Evolutionary conservation across 2,888 invertebrate genomes (phyloP), one percentile per base, ranked within the genome.

Genomic region (Melangyna quadrimaculata): DNA sequence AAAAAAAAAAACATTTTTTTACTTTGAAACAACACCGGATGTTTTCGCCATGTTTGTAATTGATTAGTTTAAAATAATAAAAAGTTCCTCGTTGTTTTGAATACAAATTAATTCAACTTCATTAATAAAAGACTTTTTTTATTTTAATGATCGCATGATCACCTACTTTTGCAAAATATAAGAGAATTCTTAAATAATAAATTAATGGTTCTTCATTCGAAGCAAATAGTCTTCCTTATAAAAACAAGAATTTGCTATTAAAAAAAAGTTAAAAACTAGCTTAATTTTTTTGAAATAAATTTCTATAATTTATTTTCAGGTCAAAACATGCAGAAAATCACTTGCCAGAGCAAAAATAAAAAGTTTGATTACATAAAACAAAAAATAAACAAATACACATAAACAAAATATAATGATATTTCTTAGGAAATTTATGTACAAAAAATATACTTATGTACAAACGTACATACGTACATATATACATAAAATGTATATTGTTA

Each of bases 361-460:
- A 35, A 32, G n/a, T 71, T 84, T 55, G 75, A 79, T 84, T 75
- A 84, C 71, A 84, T 79, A 84, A 84, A 75, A 51, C n/a, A 74
- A 63, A 32, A 67, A 79, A 72, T 73, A 83, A 74, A 84, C 71
- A 84, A 69, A 78, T 53, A 69, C 19, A 67, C 27, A 53, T 53
- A 77, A 82, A 73, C 73, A 69, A 48, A 10, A 3, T 35, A 63
- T 63, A 71, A 61, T 72, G 65, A 67, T 81, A 53, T 53, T 69
- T 65, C 45, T 63, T 29, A 19, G 14, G 65, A 17, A 65, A 63
- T 65, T 59, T 29, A 69, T 79, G 35, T 27, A 69, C 37, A 67
- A 43, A 67, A 43, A 2, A n/a, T 22, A 24, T 12, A 27, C 12
- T 32, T 57, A 29, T 17, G 19, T 55, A n/a, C n/a, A n/a, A n/a